Base-by-base conservation (phyloP, 1,140 invertebrate genomes). In the Aphelenchoides avenae region DNA sequence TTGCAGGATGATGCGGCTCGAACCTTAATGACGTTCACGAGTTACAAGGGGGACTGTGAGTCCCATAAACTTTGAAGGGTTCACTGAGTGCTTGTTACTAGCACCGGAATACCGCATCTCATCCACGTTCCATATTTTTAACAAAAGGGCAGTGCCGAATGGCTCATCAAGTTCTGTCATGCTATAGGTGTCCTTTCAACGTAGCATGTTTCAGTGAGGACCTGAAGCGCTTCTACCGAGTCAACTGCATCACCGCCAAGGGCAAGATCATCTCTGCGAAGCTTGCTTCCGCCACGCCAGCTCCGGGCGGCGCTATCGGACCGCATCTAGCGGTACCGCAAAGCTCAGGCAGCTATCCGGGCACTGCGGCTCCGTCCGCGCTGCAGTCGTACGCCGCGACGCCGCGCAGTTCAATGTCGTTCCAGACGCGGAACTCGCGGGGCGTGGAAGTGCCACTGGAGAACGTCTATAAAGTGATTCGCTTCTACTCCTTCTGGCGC, bases 401-500 rank as follows among this genome's bases (percentile, higher is more conserved):
- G 13, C 63, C 63, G 5, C 36, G 63, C 29, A 50, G 47, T 5
- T 66, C 63, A 5, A 52, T 66, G 34, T 34, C 24, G 6, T 29
- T 44, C 13, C n/a, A n/a, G n/a, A n/a, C n/a, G n/a, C n/a, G n/a
- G n/a, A n/a, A n/a, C n/a, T n/a, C n/a, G n/a, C 30, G 72, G 26
- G 58, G 68, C 5, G 58, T 72, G 29, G 61, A 66, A 50, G 71
- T 73, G 5, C 49, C 64, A 20, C 46, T 76, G 18, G 48, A 26
- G 4, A 57, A 76, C 46, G 71, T 73, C 18, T 71, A 73, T 48
- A 69, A 73, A 31, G 73, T 75, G 20, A 71, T 77, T 46, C 50
- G 73, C n/a, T 77, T 76, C 54, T 75, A 75, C 43, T 61, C 55
- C 18, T 75, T 77, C 44, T 75, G 73, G 73, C 73, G 73, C 24